phyloP scores from a whole-genome alignment of 2,113 vertebrate species.

The Furnarius figulus region DNA sequence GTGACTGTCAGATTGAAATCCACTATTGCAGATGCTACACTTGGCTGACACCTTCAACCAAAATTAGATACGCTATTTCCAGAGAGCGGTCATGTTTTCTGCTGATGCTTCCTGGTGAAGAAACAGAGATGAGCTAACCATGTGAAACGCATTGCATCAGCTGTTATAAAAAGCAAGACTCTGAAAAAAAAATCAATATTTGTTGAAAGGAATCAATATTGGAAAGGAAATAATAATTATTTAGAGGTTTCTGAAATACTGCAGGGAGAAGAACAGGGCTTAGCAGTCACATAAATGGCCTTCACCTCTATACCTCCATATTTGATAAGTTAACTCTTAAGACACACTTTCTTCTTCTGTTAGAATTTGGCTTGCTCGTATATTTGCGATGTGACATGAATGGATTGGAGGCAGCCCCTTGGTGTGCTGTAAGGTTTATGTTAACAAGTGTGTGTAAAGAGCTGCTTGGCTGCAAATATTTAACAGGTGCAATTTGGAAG shows the following conservation, averaged over 20 bases:
- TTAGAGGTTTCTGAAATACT: neutral
- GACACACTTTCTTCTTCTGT: neutral
- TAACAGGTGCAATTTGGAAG: neutral
- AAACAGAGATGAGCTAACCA: neutral
- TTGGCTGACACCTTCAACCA: neutral
- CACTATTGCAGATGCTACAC: neutral
- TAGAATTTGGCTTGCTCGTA: neutral
- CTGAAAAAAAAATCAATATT: neutral
- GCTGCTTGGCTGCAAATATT: neutral
- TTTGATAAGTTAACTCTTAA: neutral
- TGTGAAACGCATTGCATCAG: neutral
- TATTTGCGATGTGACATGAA: neutral
- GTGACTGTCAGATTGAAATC: neutral
- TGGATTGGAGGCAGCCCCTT: neutral
- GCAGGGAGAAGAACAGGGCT: neutral
- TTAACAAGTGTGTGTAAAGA: neutral
- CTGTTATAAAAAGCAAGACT: neutral
- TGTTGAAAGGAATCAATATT: neutral
- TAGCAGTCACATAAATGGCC: neutral
- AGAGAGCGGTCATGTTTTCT: neutral
- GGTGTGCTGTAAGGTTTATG: neutral
- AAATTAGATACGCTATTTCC: neutral
- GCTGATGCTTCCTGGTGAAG: neutral
- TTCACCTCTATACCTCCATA: neutral
- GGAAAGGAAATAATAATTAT: neutral